Base-by-base conservation (phyloP, 1,140 invertebrate genomes). In the Atta texana region DNA sequence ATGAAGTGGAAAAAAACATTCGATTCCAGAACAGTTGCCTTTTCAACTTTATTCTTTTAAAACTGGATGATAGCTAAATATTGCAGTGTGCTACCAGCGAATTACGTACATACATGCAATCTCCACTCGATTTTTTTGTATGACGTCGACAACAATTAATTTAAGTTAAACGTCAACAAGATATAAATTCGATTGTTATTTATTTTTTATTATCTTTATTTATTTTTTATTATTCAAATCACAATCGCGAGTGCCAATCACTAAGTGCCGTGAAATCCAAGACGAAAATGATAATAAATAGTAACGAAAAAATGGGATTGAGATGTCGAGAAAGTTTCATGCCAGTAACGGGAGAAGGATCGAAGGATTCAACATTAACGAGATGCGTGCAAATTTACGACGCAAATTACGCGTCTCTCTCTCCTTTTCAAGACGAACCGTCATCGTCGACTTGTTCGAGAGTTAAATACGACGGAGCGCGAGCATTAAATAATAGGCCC, bases 401-500 rank as follows among this genome's bases (percentile, higher is more conserved):
- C 16, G 66, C 78, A 81, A 71, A 81, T 81, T 81, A 81, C 78
- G 77, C 49, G 78, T 57, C 78, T 81, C 34, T 81, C 53, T 51
- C 64, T 39, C 64, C 77, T 69, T 78, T 81, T 69, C 31, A 49
- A 69, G 49, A 39, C 14, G 49, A 18, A 55, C 51, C 64, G n/a
- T 69, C 78, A 71, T 71, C 78, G 59, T 51, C 59, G 76, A 34
- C 76, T 78, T 44, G 76, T 78, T 78, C 53, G 66, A 81, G 78
- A 68, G 78, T 81, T 81, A 81, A 81, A 81, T 81, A 81, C 78
- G 34, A 81, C 66, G 63, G 76, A 18, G 51, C 34, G 34, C 78
- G 66, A 71, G 53, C 78, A 81, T 81, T 71, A 81, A 81, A 81
- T 81, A 81, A 81, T 71, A 66, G 64, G 51, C 78, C 66, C 31